phyloP scores from a whole-genome alignment of 2,113 vertebrate species.

The Anas platyrhynchos region DNA sequence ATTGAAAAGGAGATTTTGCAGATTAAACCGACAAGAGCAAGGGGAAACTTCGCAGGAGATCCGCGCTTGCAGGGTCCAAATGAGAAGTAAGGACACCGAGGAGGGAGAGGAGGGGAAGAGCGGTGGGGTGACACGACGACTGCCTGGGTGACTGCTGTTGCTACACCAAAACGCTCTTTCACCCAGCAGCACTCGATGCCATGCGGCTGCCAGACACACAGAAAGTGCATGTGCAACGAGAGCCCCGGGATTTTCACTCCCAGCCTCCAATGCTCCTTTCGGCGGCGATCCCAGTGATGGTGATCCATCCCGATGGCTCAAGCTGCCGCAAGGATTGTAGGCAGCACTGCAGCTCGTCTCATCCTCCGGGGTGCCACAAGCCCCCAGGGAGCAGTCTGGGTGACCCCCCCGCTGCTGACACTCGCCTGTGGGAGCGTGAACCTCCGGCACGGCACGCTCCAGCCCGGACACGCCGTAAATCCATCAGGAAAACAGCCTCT shows the following conservation, averaged over 20 bases:
- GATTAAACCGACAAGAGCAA: background rate
- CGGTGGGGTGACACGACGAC: accelerated
- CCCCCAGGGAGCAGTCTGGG: too few species aligned
- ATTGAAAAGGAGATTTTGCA: background rate
- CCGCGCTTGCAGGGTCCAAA: background rate
- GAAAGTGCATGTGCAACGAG: background rate
- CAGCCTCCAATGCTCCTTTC: background rate
- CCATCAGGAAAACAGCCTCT: slow-evolving; percentile 6
- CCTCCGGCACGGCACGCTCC: background rate
- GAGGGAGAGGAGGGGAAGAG: background rate
- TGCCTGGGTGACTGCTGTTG: background rate
- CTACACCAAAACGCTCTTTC: background rate
- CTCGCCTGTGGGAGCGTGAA: background rate
- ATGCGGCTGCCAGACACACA: background rate
- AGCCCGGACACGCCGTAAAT: background rate
- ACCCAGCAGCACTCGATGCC: background rate
- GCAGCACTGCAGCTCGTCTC: background rate
- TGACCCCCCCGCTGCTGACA: background rate
- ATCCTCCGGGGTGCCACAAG: background rate
- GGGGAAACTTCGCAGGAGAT: background rate
- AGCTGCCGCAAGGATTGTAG: background rate
- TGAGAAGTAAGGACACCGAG: background rate
- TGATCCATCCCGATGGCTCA: accelerated
- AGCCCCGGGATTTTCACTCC: background rate
- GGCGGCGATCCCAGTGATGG: background rate